These are phyloP conservation scores for Empis livida DNA, from an alignment of 2,888 invertebrate species.

Conservation along the genomic window DNA sequence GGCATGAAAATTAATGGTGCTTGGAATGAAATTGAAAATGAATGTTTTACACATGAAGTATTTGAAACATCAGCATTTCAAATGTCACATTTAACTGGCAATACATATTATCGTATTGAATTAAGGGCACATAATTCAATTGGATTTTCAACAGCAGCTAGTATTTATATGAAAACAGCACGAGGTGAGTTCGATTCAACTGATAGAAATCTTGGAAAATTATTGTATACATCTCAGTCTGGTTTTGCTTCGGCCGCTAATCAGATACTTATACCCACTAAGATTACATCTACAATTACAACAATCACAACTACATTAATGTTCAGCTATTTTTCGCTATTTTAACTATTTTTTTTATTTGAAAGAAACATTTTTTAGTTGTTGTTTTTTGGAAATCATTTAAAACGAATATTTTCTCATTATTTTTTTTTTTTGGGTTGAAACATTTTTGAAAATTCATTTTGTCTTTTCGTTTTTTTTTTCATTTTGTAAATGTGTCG, in stretches of 20 bases:
- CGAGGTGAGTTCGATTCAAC: conserved; percentile 61
- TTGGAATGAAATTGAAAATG: conserved; percentile 45
- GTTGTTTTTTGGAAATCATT: too few species aligned
- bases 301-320: conserved; percentile 18
- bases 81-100: conserved; percentile 56
- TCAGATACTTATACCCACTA: conserved; percentile 9
- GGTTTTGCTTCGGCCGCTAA: conserved; percentile 32
- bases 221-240: conserved; percentile 31
- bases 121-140: conserved; percentile 75
- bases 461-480: too few species aligned
- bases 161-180: conserved; percentile 70
- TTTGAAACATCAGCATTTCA: conserved; percentile 53
- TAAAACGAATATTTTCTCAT: too few species aligned
- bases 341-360: conserved; percentile 5
- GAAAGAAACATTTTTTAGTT: neutral
- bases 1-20: conserved; percentile 52
- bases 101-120: conserved; percentile 73
- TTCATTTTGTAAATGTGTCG: too few species aligned
- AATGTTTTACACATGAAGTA: conserved; percentile 46
- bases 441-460: too few species aligned
- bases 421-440: too few species aligned
- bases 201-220: conserved; percentile 34
- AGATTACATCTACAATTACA: conserved; percentile 18
- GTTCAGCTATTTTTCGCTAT: conserved; percentile 14
- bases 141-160: conserved; percentile 66